Evolutionary conservation across 2,113 vertebrate species (phyloP).

Genomic region (Pogonocichla stellata): DNA sequence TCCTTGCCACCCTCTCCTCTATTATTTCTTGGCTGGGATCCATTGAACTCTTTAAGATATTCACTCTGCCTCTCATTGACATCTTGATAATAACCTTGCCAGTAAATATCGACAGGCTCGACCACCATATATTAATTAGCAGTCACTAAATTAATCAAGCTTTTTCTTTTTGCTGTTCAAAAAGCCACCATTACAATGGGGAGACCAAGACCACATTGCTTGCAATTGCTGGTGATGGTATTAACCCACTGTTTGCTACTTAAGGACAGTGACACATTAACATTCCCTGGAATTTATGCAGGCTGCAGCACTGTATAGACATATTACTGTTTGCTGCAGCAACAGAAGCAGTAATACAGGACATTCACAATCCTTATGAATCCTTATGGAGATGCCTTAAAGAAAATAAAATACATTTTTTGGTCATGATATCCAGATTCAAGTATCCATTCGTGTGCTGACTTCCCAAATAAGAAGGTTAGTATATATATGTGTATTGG

Average conservation of each 20-base stretch:
- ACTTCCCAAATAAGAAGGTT: not conserved
- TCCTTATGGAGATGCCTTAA: not conserved
- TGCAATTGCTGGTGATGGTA: not conserved
- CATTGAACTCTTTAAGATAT: not conserved
- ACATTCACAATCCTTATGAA: not conserved
- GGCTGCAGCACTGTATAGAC: not conserved
- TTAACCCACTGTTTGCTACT: not conserved
- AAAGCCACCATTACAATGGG: not conserved
- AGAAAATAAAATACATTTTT: not conserved
- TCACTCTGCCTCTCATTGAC: not conserved
- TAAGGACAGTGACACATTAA: accelerated
- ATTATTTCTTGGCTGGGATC: not conserved
- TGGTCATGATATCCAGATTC: not conserved
- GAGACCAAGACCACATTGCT: not conserved
- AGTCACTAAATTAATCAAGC: not conserved
- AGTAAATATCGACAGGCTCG: not conserved
- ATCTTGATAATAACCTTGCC: conserved; percentile 26
- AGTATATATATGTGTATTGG: not conserved
- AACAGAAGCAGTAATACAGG: not conserved
- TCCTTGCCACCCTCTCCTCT: not conserved
- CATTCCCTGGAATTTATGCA: not conserved
- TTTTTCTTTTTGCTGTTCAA: not conserved
- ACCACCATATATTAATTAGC: not conserved
- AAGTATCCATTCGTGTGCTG: not conserved
- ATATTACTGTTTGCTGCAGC: not conserved